phyloP scores from a whole-genome alignment of 2,113 vertebrate species.

The Pleuronectes platessa region DNA sequence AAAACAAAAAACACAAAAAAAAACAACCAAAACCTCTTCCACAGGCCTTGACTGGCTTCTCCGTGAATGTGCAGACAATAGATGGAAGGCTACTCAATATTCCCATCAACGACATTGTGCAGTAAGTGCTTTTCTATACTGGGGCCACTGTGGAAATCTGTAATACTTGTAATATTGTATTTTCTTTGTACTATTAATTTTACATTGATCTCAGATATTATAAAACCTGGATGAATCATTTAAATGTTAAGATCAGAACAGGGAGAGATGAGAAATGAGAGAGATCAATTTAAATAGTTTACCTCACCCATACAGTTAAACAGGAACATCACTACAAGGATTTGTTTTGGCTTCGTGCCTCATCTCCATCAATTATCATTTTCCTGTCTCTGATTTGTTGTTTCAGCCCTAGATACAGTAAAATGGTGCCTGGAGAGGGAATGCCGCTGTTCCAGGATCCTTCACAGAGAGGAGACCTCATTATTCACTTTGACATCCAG shows the following conservation, averaged over 20 bases:
- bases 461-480: constrained; percentile 86
- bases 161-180: neutral
- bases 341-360: neutral
- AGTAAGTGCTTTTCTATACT: constrained; percentile 83
- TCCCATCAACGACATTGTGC: constrained; percentile 92
- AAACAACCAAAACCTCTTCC: neutral
- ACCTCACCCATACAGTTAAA: neutral
- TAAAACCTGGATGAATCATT: too few species aligned
- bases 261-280: too few species aligned
- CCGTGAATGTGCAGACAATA: constrained; percentile 88
- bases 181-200: neutral
- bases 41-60: constrained; percentile 91
- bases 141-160: neutral
- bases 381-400: constrained; percentile 10
- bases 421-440: constrained; percentile 89
- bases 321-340: neutral
- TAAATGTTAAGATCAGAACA: neutral
- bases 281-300: too few species aligned
- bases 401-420: constrained; percentile 88
- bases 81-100: constrained; percentile 90
- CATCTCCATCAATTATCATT: neutral
- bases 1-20: neutral
- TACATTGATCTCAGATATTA: neutral
- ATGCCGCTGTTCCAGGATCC: constrained; percentile 86
- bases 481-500: constrained; percentile 87